Conservation (phyloP, 2,797 vertebrate species). For the Pangasius larnaudii region DNA sequence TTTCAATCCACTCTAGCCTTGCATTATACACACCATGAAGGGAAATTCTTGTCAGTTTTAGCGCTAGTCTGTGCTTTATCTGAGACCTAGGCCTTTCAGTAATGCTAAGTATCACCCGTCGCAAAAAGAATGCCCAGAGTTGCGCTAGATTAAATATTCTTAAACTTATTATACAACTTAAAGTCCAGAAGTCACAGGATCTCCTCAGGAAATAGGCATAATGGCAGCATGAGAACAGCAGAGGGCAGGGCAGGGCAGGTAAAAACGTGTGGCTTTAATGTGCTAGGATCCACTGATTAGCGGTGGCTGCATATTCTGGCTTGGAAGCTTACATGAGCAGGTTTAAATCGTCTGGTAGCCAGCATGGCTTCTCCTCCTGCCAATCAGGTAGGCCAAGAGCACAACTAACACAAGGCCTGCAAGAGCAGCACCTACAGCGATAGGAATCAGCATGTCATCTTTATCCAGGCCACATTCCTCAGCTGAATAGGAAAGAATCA, state of each 20-base stretch:
- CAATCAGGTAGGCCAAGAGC: constrained; percentile 94
- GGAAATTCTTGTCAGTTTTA: neutral
- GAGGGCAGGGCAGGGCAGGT: constrained; percentile 33
- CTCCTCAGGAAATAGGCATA: constrained; percentile 54
- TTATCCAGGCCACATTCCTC: constrained; percentile 90
- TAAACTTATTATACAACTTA: constrained; percentile 54
- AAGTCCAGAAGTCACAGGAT: constrained; percentile 65
- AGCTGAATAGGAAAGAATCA: constrained; percentile 69
- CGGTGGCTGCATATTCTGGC: constrained; percentile 61
- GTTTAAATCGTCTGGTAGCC: constrained; percentile 97
- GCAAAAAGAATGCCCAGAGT: constrained; percentile 10
- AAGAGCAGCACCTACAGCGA: constrained; percentile 92
- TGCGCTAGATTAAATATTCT: constrained; percentile 29
- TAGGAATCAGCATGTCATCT: constrained; percentile 95
- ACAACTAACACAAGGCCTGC: constrained; percentile 93
- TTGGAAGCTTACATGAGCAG: constrained; percentile 22
- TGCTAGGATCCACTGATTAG: constrained; percentile 44
- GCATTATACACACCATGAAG: constrained; percentile 15
- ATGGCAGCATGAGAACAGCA: constrained; percentile 45
- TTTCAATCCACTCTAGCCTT: constrained; percentile 15
- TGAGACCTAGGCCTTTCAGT: constrained; percentile 19
- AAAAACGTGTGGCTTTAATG: constrained; percentile 48
- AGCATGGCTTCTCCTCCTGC: constrained; percentile 94
- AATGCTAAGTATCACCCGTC: constrained; percentile 18
- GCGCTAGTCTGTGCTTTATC: constrained; percentile 11